Evolutionary conservation across 1,140 invertebrate genomes (phyloP).

Genomic region (Neelides sp.): DNA sequence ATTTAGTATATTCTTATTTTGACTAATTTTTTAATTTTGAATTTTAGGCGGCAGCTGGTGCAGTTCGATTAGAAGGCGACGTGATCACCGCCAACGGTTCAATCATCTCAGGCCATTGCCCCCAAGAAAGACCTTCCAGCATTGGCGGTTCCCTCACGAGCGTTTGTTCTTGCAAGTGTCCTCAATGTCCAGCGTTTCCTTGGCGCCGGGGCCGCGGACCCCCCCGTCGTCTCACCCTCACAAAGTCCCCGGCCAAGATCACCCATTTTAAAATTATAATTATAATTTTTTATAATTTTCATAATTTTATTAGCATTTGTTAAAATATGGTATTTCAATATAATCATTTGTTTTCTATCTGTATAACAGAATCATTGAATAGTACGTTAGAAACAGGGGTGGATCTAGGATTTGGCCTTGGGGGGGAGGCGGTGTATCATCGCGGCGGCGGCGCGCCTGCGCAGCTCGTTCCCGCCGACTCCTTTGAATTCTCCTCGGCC

Average conservation of each 20-base stretch:
- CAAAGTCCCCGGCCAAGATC: slow-evolving; percentile 57
- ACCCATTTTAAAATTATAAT: slow-evolving; percentile 55
- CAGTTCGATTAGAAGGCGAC: slow-evolving; percentile 49
- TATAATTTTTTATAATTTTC: too few relatives aligned
- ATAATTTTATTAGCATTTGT: too few relatives aligned
- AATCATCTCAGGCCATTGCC: slow-evolving; percentile 36
- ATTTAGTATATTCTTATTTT: too few relatives aligned
- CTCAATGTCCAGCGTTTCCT: slow-evolving; percentile 33
- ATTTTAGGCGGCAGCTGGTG: slow-evolving; percentile 42
- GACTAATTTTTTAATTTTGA: slow-evolving; percentile 8
- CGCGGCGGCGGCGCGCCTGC: slow-evolving; percentile 4
- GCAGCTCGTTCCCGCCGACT: slow-evolving; percentile 30
- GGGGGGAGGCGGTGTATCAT: background rate
- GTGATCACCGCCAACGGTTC: slow-evolving; percentile 47
- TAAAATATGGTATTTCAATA: slow-evolving; percentile 39
- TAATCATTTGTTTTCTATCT: slow-evolving; percentile 28
- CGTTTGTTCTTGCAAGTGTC: slow-evolving; percentile 31
- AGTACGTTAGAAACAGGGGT: background rate
- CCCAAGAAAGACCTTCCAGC: slow-evolving; percentile 27
- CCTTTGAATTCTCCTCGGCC: slow-evolving; percentile 28
- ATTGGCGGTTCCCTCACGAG: slow-evolving; percentile 32
- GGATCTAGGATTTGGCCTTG: background rate
- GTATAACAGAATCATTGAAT: slow-evolving; percentile 18
- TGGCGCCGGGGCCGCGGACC: slow-evolving; percentile 25
- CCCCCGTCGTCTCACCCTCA: slow-evolving; percentile 47